Conservation (phyloP, 2,113 vertebrate species). For the Misgurnus anguillicaudatus region DNA sequence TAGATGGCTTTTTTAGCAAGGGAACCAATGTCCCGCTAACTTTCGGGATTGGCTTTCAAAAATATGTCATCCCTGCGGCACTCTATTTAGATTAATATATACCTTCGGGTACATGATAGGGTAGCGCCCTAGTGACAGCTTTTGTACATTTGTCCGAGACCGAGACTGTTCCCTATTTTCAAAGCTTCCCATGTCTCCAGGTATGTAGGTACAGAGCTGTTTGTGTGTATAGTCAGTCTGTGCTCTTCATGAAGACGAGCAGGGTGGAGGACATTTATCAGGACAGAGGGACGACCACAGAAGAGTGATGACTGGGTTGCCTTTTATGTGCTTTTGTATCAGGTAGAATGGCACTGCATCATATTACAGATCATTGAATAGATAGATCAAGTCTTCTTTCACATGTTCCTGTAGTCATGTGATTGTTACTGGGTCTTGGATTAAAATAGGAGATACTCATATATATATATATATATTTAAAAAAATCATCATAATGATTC, state of each 20-base stretch:
- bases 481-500: no score
- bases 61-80: no score
- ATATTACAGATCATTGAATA: constrained; percentile 41
- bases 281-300: neutral
- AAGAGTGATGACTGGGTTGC: constrained; percentile 38
- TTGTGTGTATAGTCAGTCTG: neutral
- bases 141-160: no score
- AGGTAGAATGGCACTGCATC: constrained; percentile 44
- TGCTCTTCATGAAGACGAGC: neutral
- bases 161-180: neutral
- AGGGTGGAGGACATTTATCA: constrained; percentile 32
- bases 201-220: constrained; percentile 1
- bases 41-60: no score
- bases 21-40: no score
- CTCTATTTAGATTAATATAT: no score
- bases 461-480: no score
- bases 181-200: neutral
- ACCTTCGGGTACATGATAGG: no score
- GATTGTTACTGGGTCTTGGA: neutral
- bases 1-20: no score
- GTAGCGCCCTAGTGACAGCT: no score
- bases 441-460: neutral
- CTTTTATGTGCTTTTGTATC: constrained; percentile 49
- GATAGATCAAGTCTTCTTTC: constrained; percentile 13
- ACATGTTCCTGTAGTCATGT: neutral